Evolutionary conservation across 2,888 invertebrate genomes (phyloP), one percentile per base, ranked within the genome.

Genomic region (Scaptomyza reducta): DNA sequence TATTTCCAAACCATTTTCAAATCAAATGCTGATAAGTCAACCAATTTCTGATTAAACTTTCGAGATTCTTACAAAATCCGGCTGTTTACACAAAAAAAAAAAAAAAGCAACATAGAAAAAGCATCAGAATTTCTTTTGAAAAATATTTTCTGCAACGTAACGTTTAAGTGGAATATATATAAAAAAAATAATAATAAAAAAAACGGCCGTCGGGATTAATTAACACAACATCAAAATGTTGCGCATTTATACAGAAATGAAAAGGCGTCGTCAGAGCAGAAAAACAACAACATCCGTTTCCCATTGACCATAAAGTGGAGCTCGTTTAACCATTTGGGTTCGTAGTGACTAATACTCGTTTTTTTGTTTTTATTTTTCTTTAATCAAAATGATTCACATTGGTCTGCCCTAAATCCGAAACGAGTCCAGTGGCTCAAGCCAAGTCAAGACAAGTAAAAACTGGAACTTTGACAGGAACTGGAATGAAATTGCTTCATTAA

Each of bases 391-490:
- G 73, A 72, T 42, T 68, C 74, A 84, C 78, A 58, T 67, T 61
- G 53, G 64, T 40, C 65, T 81, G 81, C 78, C 81, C 84, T 75
- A 77, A 80, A 77, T 81, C 53, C 13, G n/a, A 62, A 77, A 66
- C 87, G 49, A 74, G 87, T 79, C 66, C 70, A 58, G 55, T 40
- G 16, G 16, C 49, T 59, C 62, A 46, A 49, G 63, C 31, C 51
- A 53, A 61, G 69, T 53, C 64, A 51, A 44, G 25, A 41, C 41
- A 25, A 31, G 49, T 51, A 27, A 46, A 58, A 53, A 65, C 66
- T 25, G 59, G 54, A 16, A 42, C 66, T 67, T 58, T 59, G 72
- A 57, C 63, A 76, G 72, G 77, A 74, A 72, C 63, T 67, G 63
- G 70, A 63, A 58, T 38, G n/a, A 45, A 45, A 58, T 55, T 53